These are phyloP conservation scores for Bemisia tabaci DNA, from an alignment of 1,140 invertebrate genomes.

Conservation along the genomic window DNA sequence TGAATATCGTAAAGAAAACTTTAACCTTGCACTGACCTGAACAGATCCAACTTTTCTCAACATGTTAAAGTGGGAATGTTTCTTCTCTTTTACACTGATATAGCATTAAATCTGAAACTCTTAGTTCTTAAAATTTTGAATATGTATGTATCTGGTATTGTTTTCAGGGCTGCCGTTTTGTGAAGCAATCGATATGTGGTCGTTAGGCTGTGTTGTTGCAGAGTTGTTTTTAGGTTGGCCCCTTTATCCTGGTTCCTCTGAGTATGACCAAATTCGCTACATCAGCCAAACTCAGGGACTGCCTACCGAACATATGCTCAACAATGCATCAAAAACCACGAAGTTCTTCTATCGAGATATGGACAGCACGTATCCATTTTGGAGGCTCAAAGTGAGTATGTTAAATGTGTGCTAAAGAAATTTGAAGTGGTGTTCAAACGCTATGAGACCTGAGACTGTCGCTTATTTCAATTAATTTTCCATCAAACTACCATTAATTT, in stretches of 20 bases:
- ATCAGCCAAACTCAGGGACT: slow-evolving; percentile 42
- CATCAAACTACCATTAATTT: slow-evolving; percentile 1
- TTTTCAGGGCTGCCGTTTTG: slow-evolving; percentile 76
- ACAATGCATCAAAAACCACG: slow-evolving; percentile 93
- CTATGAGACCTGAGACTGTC: neutral
- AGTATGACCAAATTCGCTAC: slow-evolving; percentile 98
- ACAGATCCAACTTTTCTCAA: too few species aligned
- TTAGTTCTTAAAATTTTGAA: too few species aligned
- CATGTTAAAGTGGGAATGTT: too few species aligned
- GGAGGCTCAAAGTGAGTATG: slow-evolving; percentile 68
- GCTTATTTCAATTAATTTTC: neutral
- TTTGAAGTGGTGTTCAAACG: neutral
- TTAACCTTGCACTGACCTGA: too few species aligned
- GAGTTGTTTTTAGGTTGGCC: slow-evolving; percentile 99
- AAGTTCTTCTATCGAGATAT: slow-evolving; percentile 97
- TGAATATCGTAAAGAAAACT: too few species aligned
- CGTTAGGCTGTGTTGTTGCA: slow-evolving; percentile 96
- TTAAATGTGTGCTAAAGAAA: neutral
- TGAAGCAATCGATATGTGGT: slow-evolving; percentile 99
- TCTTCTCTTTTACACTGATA: too few species aligned
- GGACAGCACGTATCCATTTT: slow-evolving; percentile 93
- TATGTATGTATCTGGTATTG: too few species aligned
- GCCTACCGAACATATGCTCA: slow-evolving; percentile 98
- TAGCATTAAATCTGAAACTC: too few species aligned
- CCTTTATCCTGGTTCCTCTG: slow-evolving; percentile 96